Evolutionary conservation across 2,113 vertebrate genomes (phyloP).

Genomic region (Dicentrarchus labrax): DNA sequence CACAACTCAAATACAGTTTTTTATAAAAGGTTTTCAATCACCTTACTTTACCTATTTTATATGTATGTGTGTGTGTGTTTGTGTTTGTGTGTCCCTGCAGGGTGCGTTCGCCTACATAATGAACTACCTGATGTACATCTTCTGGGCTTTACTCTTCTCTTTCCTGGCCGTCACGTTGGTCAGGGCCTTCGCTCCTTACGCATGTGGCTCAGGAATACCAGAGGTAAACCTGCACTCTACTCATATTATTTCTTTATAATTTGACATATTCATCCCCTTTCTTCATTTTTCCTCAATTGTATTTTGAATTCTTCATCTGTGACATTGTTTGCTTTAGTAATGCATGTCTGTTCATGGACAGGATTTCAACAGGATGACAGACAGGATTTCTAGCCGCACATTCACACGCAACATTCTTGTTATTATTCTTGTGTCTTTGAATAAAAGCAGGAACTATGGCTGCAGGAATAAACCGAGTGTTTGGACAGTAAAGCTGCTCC

Average conservation of each 20-base stretch:
- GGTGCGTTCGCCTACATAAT: slow-evolving; percentile 90
- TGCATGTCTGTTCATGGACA: background rate
- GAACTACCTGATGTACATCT: slow-evolving; percentile 93
- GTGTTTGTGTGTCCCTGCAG: slow-evolving; percentile 68
- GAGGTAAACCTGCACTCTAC: slow-evolving; percentile 86
- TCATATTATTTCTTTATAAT: background rate
- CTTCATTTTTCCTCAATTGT: background rate
- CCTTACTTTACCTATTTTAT: background rate
- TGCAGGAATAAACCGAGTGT: background rate
- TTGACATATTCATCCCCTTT: too few species aligned
- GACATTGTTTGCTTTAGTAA: background rate
- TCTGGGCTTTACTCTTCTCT: slow-evolving; percentile 94
- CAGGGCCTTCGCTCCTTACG: slow-evolving; percentile 94
- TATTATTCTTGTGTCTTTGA: background rate
- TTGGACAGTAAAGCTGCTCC: too few species aligned
- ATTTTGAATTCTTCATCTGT: background rate
- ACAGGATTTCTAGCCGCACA: background rate
- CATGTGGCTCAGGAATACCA: slow-evolving; percentile 97
- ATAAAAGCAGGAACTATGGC: background rate
- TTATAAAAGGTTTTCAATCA: background rate
- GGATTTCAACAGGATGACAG: too few species aligned
- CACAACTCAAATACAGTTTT: background rate
- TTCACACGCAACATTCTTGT: too few species aligned
- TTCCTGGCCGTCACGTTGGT: slow-evolving; percentile 93
- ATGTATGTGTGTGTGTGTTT: background rate